Base-by-base conservation (phyloP, 2,888 invertebrate species). In the Stratiomys singularior region DNA sequence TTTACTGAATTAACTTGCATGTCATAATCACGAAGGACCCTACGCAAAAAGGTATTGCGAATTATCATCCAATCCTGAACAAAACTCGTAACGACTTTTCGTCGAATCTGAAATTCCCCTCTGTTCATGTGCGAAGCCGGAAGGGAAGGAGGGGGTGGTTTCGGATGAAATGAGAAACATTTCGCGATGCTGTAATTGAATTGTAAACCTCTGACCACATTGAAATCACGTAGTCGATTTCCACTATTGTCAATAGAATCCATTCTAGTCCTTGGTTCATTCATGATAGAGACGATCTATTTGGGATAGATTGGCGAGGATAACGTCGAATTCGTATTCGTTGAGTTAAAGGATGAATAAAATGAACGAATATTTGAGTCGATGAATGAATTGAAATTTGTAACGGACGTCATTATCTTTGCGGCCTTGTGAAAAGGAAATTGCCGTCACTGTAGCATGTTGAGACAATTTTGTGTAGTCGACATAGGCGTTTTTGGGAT, bases 131-230 rank as follows among this genome's bases (percentile, higher is more conserved):
- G n/a, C n/a, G n/a, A n/a, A n/a, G n/a, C n/a, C n/a, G n/a, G n/a
- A n/a, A n/a, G n/a, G n/a, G n/a, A n/a, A n/a, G n/a, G n/a, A n/a
- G n/a, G n/a, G n/a, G n/a, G n/a, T n/a, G n/a, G n/a, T n/a, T n/a
- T n/a, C n/a, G 52, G 52, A 52, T 52, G 5, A 52, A 52, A n/a
- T 18, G 66, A 66, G 44, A 18, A 66, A 66, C 37, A 66, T 66
- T 66, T 44, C 18, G 37, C 18, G 66, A n/a, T 25, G 28, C 13
- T 37, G 47, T 69, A 69, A 69, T 69, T 69, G 69, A 69, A 69
- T 69, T 69, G 69, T n/a, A 69, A 69, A 69, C 69, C 69, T 69
- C 69, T 46, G 69, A 47, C 69, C 69, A 25, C 25, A 69, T 47
- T 47, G 69, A 69, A 69, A 69, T 47, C 69, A 69, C 25, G 69